Conservation (phyloP, 2,888 invertebrate genomes). For the Cheiracanthium punctorium region DNA sequence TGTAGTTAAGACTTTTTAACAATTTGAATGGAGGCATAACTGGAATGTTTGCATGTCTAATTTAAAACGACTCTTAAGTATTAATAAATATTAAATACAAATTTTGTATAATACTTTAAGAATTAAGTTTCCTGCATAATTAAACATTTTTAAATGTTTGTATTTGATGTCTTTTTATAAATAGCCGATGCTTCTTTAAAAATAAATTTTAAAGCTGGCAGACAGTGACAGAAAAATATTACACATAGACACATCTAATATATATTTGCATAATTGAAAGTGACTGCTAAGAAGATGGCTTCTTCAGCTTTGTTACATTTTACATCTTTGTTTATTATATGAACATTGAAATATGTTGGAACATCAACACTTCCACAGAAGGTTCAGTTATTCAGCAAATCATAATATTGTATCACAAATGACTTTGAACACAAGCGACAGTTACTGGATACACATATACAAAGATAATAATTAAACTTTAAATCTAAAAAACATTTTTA, state of each 20-base stretch:
- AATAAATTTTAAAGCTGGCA: background rate
- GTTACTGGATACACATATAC: background rate
- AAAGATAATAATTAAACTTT: background rate
- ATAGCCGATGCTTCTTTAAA: no score
- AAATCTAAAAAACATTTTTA: background rate
- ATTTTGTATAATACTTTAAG: no score
- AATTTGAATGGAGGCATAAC: no score
- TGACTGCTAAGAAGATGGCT: background rate
- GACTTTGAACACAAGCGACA: background rate
- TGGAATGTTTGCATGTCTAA: no score
- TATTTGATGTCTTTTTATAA: no score
- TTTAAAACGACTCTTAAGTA: no score
- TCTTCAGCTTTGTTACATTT: background rate
- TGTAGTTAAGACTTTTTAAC: no score
- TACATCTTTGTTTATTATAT: background rate
- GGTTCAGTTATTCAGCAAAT: background rate
- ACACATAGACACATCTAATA: background rate
- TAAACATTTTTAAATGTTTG: no score
- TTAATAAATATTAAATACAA: no score
- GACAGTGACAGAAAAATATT: background rate
- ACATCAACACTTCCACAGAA: background rate
- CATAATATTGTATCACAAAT: background rate
- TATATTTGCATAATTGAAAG: constrained; percentile 6
- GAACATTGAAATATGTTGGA: background rate
- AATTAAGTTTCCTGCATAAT: no score